Evolutionary conservation across 2,888 invertebrate species (phyloP).

Genomic region (Unio delphinus): DNA sequence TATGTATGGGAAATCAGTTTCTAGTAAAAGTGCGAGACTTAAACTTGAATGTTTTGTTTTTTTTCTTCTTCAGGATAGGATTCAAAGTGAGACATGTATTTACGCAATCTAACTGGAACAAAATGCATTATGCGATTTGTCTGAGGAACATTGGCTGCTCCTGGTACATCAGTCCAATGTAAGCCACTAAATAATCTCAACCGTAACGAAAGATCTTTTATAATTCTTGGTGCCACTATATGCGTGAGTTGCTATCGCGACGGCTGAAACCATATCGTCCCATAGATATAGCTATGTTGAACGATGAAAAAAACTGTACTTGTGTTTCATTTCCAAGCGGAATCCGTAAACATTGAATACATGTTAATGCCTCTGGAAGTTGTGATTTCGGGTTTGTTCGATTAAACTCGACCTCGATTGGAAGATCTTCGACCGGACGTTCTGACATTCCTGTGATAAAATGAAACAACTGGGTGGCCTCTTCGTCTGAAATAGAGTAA

Average conservation of each 20-base stretch:
- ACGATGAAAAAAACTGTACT: conserved; percentile 34
- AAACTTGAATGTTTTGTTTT: no score
- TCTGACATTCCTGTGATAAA: conserved; percentile 40
- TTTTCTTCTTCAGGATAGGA: no score
- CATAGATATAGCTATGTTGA: conserved; percentile 33
- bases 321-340: conserved; percentile 39
- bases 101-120: no score
- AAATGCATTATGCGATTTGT: no score
- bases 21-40: no score
- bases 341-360: conserved; percentile 30
- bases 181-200: no score
- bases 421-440: conserved; percentile 31
- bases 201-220: no score
- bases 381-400: conserved; percentile 19
- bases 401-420: conserved; percentile 37
- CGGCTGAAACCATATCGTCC: conserved; percentile 31
- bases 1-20: no score
- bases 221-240: no score
- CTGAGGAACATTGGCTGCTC: no score
- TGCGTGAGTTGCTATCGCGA: conserved; percentile 3
- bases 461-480: conserved; percentile 37
- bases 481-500: conserved; percentile 27
- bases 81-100: no score
- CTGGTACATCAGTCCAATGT: no score
- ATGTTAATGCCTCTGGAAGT: conserved; percentile 37